Percentiles rank a stretch among this genome's conserved stretches.
Conservation (phyloP, 2,113 vertebrate species). For the Scopus umbretta region DNA sequence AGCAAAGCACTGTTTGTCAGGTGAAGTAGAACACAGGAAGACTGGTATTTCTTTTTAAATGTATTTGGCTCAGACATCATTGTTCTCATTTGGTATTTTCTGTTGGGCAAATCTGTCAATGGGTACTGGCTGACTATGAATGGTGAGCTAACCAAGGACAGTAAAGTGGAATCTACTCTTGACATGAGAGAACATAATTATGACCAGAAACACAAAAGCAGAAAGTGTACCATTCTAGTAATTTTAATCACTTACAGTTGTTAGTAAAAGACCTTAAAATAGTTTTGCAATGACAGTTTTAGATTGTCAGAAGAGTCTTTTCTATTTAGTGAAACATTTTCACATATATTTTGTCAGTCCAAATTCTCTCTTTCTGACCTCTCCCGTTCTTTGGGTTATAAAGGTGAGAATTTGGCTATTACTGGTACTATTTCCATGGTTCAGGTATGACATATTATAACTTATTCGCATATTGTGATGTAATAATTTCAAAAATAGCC, state of each 20-base stretch:
- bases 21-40: not conserved
- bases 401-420: not conserved
- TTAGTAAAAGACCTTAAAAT: slow-evolving; percentile 45
- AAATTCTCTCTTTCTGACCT: slow-evolving; percentile 1
- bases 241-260: slow-evolving; percentile 54
- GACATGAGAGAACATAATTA: not conserved
- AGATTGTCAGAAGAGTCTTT: slow-evolving; percentile 1
- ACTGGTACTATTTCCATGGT: not conserved
- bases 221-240: not conserved
- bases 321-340: not conserved
- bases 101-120: not conserved
- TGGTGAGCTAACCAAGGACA: not conserved
- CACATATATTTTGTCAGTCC: not conserved
- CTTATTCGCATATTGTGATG: not conserved
- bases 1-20: not conserved
- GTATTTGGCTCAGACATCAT: not conserved
- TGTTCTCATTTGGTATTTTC: not conserved
- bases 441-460: not conserved
- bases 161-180: not conserved
- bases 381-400: not conserved
- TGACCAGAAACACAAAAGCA: not conserved
- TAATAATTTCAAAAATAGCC: not conserved
- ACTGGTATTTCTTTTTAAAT: not conserved
- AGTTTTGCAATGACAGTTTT: slow-evolving; percentile 14
- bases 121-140: not conserved